A percentile compares a stretch with the other conserved stretches of the same genome.
phyloP scores from a whole-genome alignment of 2,888 invertebrate genomes.

The Drosophila eohydei region DNA sequence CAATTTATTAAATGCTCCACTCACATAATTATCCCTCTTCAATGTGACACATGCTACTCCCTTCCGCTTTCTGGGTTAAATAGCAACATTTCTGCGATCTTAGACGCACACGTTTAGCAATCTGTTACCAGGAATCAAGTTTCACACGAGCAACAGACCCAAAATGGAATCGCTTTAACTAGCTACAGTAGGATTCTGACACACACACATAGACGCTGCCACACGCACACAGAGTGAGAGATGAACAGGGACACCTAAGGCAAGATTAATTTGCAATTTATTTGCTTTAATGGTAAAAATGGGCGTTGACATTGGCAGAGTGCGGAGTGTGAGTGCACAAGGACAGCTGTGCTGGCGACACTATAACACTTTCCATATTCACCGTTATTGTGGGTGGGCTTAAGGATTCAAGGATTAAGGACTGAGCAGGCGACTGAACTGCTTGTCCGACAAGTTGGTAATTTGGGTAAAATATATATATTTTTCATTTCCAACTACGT shows the following conservation, averaged over 20 bases:
- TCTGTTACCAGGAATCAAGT: slow-evolving; percentile 23
- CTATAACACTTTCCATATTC: slow-evolving; percentile 54
- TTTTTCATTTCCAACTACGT: slow-evolving; percentile 53
- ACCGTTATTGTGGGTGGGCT: slow-evolving; percentile 9
- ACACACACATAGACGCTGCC: slow-evolving; percentile 7
- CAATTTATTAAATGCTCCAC: slow-evolving; percentile 44
- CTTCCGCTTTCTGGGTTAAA: slow-evolving; percentile 8
- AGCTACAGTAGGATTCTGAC: slow-evolving; percentile 15
- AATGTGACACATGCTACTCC: slow-evolving; percentile 32
- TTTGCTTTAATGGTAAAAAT: slow-evolving; percentile 71
- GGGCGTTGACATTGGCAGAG: slow-evolving; percentile 25
- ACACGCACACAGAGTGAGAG: slow-evolving; percentile 8
- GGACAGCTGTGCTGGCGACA: slow-evolving; percentile 29
- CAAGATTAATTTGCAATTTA: slow-evolving; percentile 81
- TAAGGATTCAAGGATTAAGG: slow-evolving; percentile 1
- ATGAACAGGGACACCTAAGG: slow-evolving; percentile 54
- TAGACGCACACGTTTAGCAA: slow-evolving; percentile 15
- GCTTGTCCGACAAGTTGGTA: slow-evolving; percentile 52
- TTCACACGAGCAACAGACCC: slow-evolving; percentile 24
- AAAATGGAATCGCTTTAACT: slow-evolving; percentile 62
- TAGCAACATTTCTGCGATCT: slow-evolving; percentile 26
- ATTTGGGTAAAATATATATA: slow-evolving; percentile 54
- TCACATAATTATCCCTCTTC: slow-evolving; percentile 45
- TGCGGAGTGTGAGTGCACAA: background rate
- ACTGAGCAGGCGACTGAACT: slow-evolving; percentile 13